Evolutionary conservation across 2,797 vertebrate genomes (phyloP).

Genomic region (Oophaga sylvatica): DNA sequence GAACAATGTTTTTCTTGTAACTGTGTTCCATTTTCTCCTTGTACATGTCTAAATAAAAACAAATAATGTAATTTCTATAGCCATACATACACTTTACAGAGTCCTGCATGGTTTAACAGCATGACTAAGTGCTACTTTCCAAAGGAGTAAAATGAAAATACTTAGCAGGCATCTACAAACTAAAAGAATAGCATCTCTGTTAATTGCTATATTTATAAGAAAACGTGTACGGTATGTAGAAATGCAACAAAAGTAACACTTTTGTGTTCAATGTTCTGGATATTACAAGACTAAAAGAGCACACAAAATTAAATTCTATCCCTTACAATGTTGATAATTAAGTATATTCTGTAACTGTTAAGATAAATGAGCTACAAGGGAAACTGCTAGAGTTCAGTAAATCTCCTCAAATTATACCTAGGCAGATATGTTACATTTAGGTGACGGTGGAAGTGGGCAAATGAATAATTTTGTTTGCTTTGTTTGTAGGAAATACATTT

Average conservation of each 20-base stretch:
- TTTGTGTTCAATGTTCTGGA: background rate
- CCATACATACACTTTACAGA: constrained; percentile 27
- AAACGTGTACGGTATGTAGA: constrained; percentile 50
- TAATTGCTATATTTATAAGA: constrained; percentile 47
- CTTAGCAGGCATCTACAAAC: background rate
- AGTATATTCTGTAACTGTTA: background rate
- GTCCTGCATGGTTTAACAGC: constrained; percentile 37
- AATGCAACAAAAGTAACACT: constrained; percentile 31
- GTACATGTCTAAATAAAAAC: constrained; percentile 45
- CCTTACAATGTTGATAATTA: background rate
- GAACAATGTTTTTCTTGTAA: constrained; percentile 42
- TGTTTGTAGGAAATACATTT: too few relatives aligned
- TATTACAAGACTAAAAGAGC: constrained; percentile 25
- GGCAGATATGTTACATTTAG: too few relatives aligned
- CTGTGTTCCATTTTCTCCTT: background rate
- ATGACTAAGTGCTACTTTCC: background rate
- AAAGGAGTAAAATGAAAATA: constrained; percentile 35
- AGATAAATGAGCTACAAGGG: background rate
- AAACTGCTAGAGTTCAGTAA: too few relatives aligned
- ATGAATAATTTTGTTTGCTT: too few relatives aligned
- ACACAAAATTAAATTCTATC: background rate
- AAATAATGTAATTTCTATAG: constrained; percentile 47
- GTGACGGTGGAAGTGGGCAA: too few relatives aligned
- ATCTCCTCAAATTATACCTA: too few relatives aligned
- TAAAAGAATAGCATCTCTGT: background rate